A percentile compares a stretch with the other conserved stretches of the same genome.
These are phyloP conservation scores for Cosmia trapezina DNA, from an alignment of 2,888 invertebrate species.

Conservation along the genomic window DNA sequence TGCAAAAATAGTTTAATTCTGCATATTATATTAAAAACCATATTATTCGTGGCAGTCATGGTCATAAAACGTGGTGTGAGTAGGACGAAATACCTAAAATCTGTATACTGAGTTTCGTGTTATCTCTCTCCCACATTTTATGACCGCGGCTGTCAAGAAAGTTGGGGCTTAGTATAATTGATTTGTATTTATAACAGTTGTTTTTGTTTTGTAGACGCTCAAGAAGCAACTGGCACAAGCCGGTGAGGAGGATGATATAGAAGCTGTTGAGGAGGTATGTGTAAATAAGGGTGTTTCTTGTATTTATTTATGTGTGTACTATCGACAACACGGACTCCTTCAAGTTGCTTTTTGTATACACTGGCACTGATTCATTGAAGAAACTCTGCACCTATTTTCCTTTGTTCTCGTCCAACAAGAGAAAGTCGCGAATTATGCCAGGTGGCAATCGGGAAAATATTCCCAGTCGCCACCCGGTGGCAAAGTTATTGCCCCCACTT, in stretches of 20 bases:
- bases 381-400: too few relatives aligned
- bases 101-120: neutral
- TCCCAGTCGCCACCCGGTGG: too few relatives aligned
- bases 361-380: too few relatives aligned
- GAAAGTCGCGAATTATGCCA: too few relatives aligned
- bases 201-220: conserved; percentile 78
- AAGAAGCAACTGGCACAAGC: conserved; percentile 84
- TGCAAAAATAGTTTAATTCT: conserved; percentile 22
- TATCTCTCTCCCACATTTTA: neutral
- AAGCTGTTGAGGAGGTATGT: conserved; percentile 82
- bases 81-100: neutral
- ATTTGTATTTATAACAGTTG: conserved; percentile 6
- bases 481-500: too few relatives aligned
- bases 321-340: too few relatives aligned
- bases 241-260: conserved; percentile 84
- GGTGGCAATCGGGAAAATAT: too few relatives aligned
- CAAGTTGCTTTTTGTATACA: too few relatives aligned
- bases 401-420: too few relatives aligned
- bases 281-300: too few relatives aligned
- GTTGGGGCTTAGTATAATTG: neutral
- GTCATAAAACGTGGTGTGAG: neutral
- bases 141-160: neutral
- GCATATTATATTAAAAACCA: conserved; percentile 3
- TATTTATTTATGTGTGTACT: neutral
- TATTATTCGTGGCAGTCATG: neutral